Evolutionary conservation across 2,113 vertebrate genomes (phyloP), one percentile per base, ranked within the genome.

Genomic region (Tachysurus fulvidraco): DNA sequence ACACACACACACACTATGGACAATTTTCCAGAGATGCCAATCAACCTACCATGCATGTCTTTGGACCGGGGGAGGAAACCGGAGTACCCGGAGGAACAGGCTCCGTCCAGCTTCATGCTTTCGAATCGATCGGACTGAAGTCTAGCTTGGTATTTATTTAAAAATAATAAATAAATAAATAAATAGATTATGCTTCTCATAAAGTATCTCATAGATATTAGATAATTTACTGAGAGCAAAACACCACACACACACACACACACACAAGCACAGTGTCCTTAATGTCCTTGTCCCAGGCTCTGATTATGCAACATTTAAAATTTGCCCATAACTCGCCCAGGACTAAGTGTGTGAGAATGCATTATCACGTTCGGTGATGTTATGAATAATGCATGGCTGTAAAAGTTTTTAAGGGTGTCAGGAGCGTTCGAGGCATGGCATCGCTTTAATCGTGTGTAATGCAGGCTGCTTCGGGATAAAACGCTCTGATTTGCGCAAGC

Each of bases 321-420:
- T 65, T 71, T 71, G 76, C 64, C 76, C 62, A 80, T 88, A 62
- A 65, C 46, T 28, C 50, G 14, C 46, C 50, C 41, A 77, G 64
- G 64, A 78, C 55, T 41, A 59, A 44, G 67, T 87, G 64, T 81
- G 82, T 79, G 74, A 80, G 67, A 50, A 64, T 67, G 87, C 55
- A 41, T 55, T 44, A 46, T 71, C 81, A 74, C 57, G 64, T 80
- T 12, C 44, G 1, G 23, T 17, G 62, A 21, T 44, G 17, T 62
- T 16, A 80, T 86, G 76, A 85, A 85, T 85, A 85, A 85, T 79
- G 59, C 52, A 86, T 67, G 0, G 23, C 77, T 80, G n/a, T 80
- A 80, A 80, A 69, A 71, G 85, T 86, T 80, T 50, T 80, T 65
- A 67, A 80, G 77, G 77, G 62, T 41, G 62, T 55, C 44, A 7